Base-by-base conservation (phyloP, 2,888 invertebrate genomes). In the Gymnoscelis rufifasciata region DNA sequence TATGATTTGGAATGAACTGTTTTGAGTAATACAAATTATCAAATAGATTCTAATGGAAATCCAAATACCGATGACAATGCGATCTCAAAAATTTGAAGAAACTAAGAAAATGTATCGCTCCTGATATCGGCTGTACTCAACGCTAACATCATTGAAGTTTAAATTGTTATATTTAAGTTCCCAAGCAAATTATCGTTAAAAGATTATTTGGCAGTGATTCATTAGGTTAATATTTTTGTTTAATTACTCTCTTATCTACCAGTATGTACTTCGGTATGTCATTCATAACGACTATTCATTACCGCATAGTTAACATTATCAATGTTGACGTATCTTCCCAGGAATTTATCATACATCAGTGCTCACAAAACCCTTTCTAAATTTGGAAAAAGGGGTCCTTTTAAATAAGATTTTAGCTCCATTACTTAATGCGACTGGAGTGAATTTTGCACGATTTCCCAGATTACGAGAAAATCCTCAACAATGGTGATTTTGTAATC, bases 401-500 rank as follows among this genome's bases (percentile, higher is more conserved):
- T n/a, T n/a, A n/a, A n/a, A 19, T 19, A 19, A 19, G 19, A 19
- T 19, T 19, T 19, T 19, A 19, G 5, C 19, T 5, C 19, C 19
- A 19, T 19, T 19, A 19, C 19, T 19, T 19, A 28, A 45, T 39
- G 44, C 29, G 41, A 45, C 10, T 13, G 43, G 51, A 39, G 14
- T 35, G 2, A 15, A 2, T 11, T 51, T 53, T 33, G 19, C 38
- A 35, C 31, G 38, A 29, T 24, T 15, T 36, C 36, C 11, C 19
- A 40, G 26, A 52, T 49, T 52, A 35, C 48, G 56, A 48, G 57
- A 62, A 57, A 62, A 60, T 45, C 55, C 53, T 58, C 54, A 60
- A 66, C 64, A 68, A 65, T 64, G 48, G 56, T 29, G 28, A 50
- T 69, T 68, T 60, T 60, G 68, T 56, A 69, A 68, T 40, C 15